phyloP scores from a whole-genome alignment of 2,113 vertebrate species.

The Cryptoleucopteryx plumbea region DNA sequence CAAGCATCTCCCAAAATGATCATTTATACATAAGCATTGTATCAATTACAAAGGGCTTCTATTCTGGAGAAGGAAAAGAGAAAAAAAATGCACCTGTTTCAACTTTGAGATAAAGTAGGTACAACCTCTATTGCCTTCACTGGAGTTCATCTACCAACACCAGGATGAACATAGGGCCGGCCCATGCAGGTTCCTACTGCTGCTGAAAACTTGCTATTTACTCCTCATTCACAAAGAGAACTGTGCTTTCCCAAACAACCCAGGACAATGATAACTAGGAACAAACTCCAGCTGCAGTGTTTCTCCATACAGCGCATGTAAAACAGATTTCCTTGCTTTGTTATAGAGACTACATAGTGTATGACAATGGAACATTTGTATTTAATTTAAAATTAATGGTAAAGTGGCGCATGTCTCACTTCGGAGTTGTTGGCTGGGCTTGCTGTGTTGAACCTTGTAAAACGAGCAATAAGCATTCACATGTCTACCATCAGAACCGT shows the following conservation, averaged over 20 bases:
- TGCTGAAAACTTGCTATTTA: not conserved
- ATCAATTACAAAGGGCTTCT: slow-evolving; percentile 70
- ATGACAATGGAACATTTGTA: slow-evolving; percentile 42
- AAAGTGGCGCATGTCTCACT: slow-evolving; percentile 8
- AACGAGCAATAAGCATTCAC: slow-evolving; percentile 42
- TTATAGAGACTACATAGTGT: slow-evolving; percentile 1
- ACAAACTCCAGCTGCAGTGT: not conserved
- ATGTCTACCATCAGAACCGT: not conserved
- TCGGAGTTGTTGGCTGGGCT: not conserved
- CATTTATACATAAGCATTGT: slow-evolving; percentile 71
- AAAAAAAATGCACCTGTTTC: not conserved
- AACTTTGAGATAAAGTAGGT: not conserved
- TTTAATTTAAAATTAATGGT: slow-evolving; percentile 34
- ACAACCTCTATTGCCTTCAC: not conserved
- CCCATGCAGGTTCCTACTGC: not conserved
- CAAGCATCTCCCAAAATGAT: slow-evolving; percentile 63
- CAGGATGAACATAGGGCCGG: not conserved
- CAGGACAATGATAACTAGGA: not conserved
- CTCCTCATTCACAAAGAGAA: not conserved
- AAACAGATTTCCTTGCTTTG: slow-evolving; percentile 46
- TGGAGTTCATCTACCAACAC: not conserved
- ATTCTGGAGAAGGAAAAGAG: not conserved
- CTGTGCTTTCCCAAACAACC: not conserved
- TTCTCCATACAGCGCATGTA: not conserved
- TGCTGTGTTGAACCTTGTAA: slow-evolving; percentile 38